Evolutionary conservation across 2,888 invertebrate species (phyloP).

Genomic region (Pelosia muscerda): DNA sequence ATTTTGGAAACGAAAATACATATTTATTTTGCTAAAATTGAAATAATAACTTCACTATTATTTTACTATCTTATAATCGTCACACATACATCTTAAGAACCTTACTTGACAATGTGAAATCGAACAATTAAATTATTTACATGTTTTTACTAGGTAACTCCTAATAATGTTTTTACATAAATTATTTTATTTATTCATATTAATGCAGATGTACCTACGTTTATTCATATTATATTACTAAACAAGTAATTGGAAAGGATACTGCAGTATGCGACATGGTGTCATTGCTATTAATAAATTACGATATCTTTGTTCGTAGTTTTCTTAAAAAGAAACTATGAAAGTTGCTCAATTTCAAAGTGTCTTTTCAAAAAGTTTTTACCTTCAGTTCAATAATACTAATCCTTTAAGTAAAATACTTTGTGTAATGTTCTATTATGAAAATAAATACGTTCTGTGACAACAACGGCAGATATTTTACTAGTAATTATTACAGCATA

Average conservation of each 20-base stretch:
- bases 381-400: not conserved
- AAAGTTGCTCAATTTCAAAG: not conserved
- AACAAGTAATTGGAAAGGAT: not conserved
- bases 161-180: constrained; percentile 2
- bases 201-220: not conserved
- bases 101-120: not conserved
- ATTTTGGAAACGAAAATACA: not conserved
- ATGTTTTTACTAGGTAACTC: constrained; percentile 46
- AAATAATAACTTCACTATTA: not conserved
- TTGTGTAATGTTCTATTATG: constrained; percentile 7
- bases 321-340: not conserved
- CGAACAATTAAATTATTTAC: constrained; percentile 43
- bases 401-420: constrained; percentile 15
- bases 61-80: not conserved
- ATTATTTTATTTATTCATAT: not conserved
- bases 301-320: constrained; percentile 2
- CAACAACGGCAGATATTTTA: constrained; percentile 25
- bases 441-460: constrained; percentile 13
- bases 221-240: too few species aligned
- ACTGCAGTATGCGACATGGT: not conserved
- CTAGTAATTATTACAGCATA: constrained; percentile 66
- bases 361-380: not conserved
- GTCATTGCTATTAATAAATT: not conserved
- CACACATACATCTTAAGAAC: not conserved
- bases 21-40: not conserved